A percentile compares a stretch with the other conserved stretches of the same genome.
phyloP scores from a whole-genome alignment of 2,797 vertebrate genomes.

The Bucorvus abyssinicus region DNA sequence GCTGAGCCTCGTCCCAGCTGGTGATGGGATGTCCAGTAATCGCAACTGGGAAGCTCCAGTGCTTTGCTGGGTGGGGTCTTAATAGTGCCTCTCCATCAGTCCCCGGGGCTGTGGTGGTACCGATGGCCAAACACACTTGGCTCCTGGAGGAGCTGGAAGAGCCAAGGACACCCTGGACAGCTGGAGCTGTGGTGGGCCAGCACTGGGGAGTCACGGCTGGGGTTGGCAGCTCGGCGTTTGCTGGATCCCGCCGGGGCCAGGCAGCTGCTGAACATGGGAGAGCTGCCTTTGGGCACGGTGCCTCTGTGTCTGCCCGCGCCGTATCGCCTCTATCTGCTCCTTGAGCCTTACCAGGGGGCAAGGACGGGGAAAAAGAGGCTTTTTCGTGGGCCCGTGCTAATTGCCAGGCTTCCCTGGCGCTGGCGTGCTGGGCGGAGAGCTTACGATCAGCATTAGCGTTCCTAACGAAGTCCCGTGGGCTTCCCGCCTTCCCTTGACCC shows the following conservation, averaged over 20 bases:
- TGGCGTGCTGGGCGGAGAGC: neutral
- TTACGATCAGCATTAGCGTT: neutral
- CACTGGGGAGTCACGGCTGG: fast-evolving
- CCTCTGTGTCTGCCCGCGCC: fast-evolving
- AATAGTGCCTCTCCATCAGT: neutral
- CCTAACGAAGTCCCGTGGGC: slow-evolving; percentile 54
- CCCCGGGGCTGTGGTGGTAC: neutral
- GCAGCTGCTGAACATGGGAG: neutral
- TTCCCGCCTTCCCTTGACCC: slow-evolving; percentile 1
- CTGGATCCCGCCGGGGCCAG: fast-evolving
- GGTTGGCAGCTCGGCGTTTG: neutral
- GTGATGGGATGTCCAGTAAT: neutral
- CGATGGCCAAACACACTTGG: neutral
- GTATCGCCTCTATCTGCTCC: neutral
- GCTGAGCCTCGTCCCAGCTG: neutral
- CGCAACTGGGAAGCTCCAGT: neutral
- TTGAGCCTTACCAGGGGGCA: neutral
- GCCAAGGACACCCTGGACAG: fast-evolving
- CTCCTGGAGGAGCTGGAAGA: neutral
- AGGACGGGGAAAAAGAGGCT: neutral
- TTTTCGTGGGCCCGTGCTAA: neutral
- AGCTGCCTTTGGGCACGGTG: fast-evolving
- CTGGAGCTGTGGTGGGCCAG: neutral
- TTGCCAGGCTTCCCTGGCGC: neutral
- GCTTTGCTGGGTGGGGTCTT: neutral